A percentile compares a stretch with the other conserved stretches of the same genome.
These are phyloP conservation scores for Eulithis testata DNA, from an alignment of 2,888 invertebrate genomes.

Conservation along the genomic window DNA sequence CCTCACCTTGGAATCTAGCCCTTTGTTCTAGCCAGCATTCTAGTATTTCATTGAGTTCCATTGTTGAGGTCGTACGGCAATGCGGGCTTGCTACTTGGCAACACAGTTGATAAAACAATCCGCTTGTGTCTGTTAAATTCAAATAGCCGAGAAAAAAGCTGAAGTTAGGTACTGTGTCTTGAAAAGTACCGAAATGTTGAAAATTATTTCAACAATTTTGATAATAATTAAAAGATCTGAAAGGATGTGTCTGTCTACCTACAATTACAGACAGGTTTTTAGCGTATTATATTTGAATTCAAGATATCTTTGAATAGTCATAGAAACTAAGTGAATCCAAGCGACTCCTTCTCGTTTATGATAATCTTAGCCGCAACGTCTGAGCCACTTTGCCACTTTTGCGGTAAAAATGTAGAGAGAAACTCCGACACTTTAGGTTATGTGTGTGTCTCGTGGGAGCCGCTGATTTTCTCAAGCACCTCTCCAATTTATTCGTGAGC, in stretches of 20 bases:
- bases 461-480: conserved; percentile 29
- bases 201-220: too few species aligned
- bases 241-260: too few species aligned
- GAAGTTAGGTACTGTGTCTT: too few species aligned
- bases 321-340: background rate
- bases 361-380: conserved; percentile 7
- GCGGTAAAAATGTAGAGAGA: conserved; percentile 17
- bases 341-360: conserved; percentile 3
- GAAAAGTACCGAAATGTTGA: too few species aligned
- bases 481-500: conserved; percentile 29
- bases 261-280: too few species aligned
- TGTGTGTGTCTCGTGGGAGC: conserved; percentile 24
- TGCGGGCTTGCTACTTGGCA: conserved; percentile 27
- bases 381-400: conserved; percentile 15
- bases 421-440: conserved; percentile 22
- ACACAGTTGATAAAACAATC: conserved; percentile 12
- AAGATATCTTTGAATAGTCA: too few species aligned
- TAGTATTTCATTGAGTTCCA: conserved; percentile 16
- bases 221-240: too few species aligned
- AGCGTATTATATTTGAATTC: too few species aligned
- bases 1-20: conserved; percentile 15
- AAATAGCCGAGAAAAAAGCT: background rate
- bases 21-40: conserved; percentile 15
- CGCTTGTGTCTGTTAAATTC: background rate
- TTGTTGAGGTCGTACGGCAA: conserved; percentile 20